Evolutionary conservation across 2,113 vertebrate genomes (phyloP).

Genomic region (Oceanodroma tethys): DNA sequence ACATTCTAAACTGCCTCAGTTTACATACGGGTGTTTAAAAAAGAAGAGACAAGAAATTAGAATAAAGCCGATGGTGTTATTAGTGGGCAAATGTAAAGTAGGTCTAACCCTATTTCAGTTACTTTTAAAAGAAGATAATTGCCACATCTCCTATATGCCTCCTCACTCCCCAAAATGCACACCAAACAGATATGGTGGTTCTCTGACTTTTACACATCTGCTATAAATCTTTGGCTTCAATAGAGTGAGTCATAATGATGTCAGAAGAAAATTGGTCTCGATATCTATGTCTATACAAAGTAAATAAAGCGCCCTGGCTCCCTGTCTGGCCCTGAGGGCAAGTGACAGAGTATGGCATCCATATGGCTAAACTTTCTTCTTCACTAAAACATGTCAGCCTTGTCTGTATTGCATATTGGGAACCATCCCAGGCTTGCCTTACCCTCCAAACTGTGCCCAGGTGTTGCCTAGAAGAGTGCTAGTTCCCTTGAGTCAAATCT

Average conservation of each 20-base stretch:
- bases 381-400: not conserved
- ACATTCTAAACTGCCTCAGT: not conserved
- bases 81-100: not conserved
- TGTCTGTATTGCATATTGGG: not conserved
- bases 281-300: not conserved
- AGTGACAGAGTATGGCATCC: not conserved
- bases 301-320: not conserved
- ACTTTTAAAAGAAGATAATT: not conserved
- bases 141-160: not conserved
- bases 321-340: not conserved
- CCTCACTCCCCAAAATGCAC: not conserved
- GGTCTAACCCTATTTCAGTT: not conserved
- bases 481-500: not conserved
- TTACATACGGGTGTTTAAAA: not conserved
- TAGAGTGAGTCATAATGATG: not conserved
- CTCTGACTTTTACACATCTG: not conserved
- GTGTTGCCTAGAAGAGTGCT: slow-evolving; percentile 6
- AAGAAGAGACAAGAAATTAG: not conserved
- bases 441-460: not conserved
- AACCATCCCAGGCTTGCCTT: not conserved
- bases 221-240: not conserved
- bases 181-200: not conserved
- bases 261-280: not conserved
- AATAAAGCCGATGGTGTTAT: not conserved
- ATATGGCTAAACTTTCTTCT: not conserved